Percentiles rank a stretch among this genome's conserved stretches.
Conservation (phyloP, 2,113 vertebrate genomes). For the Pterocles gutturalis region DNA sequence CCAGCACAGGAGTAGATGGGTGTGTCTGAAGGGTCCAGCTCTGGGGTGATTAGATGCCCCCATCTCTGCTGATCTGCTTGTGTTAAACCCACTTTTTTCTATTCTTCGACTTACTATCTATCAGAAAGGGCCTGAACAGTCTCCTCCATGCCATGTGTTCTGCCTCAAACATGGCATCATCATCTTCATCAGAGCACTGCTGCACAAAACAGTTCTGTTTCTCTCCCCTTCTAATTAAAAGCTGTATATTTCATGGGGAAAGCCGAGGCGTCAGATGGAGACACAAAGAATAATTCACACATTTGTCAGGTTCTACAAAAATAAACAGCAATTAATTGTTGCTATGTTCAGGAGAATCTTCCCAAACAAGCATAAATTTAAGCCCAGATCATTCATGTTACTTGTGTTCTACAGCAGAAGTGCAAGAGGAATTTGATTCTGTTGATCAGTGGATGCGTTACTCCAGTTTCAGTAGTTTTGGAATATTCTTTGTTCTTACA, state of each 20-base stretch:
- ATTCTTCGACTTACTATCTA: not conserved
- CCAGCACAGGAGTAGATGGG: not conserved
- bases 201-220: not conserved
- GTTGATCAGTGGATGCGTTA: not conserved
- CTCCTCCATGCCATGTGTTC: accelerated
- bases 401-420: not conserved
- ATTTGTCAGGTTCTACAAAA: not conserved
- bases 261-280: not conserved
- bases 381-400: not conserved
- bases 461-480: not conserved
- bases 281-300: not conserved
- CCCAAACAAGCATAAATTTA: not conserved
- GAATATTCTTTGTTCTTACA: not conserved
- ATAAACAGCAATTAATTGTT: not conserved
- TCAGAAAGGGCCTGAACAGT: not conserved
- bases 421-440: not conserved
- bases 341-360: not conserved
- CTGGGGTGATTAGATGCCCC: not conserved
- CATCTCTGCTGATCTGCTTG: not conserved
- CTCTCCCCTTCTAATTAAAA: not conserved
- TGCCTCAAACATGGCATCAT: not conserved
- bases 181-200: not conserved
- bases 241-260: not conserved
- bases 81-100: not conserved
- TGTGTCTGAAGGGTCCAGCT: not conserved